phyloP scores from a whole-genome alignment of 1,140 invertebrate genomes.

The Drosophila arizonae region DNA sequence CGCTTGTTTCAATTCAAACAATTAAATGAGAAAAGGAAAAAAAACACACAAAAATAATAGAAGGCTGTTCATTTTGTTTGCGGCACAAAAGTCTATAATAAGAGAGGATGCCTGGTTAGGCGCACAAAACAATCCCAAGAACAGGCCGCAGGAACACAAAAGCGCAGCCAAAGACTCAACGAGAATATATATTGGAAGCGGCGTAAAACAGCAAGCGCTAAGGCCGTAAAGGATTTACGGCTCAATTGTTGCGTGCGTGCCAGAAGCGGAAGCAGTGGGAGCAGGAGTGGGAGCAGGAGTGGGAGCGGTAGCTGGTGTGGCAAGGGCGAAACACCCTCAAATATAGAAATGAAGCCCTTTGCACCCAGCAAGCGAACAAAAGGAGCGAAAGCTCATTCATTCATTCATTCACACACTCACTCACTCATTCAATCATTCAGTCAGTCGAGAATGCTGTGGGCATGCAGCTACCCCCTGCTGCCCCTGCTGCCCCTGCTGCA shows the following conservation, averaged over 20 bases:
- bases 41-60: not conserved
- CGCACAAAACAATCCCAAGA: not conserved
- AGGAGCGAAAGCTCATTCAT: conserved; percentile 51
- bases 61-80: conserved; percentile 73
- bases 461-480: too few relatives aligned
- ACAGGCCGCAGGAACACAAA: conserved; percentile 48
- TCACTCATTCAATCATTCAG: conserved; percentile 50
- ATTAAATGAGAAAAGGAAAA: conserved; percentile 44
- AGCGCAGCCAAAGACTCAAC: conserved; percentile 49
- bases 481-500: conserved; percentile 7
- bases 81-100: conserved; percentile 53
- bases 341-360: conserved; percentile 65
- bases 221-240: conserved; percentile 82
- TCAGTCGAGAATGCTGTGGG: conserved; percentile 47
- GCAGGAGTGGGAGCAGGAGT: not conserved
- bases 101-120: conserved; percentile 1
- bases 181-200: conserved; percentile 48
- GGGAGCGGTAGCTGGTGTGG: not conserved
- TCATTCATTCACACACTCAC: conserved; percentile 42
- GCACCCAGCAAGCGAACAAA: conserved; percentile 62
- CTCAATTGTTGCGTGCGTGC: conserved; percentile 77
- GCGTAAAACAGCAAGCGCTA: conserved; percentile 67
- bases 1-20: conserved; percentile 72
- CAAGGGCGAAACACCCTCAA: conserved; percentile 46
- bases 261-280: conserved; percentile 2